Evolutionary conservation across 1,140 invertebrate species (phyloP).

Genomic region (Mercenaria mercenaria): DNA sequence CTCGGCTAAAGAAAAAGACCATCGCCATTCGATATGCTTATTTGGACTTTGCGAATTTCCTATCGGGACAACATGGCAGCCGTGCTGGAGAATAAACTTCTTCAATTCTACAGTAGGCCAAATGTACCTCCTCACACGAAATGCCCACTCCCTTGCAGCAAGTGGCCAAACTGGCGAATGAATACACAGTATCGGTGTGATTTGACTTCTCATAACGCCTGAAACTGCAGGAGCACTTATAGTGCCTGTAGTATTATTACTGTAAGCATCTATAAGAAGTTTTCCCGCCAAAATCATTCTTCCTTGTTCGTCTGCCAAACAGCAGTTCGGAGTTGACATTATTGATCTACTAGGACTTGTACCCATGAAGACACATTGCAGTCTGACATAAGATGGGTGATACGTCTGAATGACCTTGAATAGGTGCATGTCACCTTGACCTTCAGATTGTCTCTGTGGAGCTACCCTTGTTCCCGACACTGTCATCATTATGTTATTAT

Average conservation of each 20-base stretch:
- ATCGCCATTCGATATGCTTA: slow-evolving; percentile 63
- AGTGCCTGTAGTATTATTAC: slow-evolving; percentile 37
- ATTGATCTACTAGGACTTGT: slow-evolving; percentile 51
- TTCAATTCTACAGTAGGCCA: slow-evolving; percentile 61
- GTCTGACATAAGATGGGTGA: slow-evolving; percentile 58
- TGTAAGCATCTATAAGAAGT: slow-evolving; percentile 58
- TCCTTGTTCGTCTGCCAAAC: slow-evolving; percentile 58
- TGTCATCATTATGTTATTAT: slow-evolving; percentile 63
- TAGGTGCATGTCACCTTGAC: slow-evolving; percentile 22
- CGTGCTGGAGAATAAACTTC: slow-evolving; percentile 57
- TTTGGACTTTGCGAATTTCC: slow-evolving; percentile 54
- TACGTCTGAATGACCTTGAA: slow-evolving; percentile 63
- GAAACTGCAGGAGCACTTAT: slow-evolving; percentile 52
- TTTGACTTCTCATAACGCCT: slow-evolving; percentile 39
- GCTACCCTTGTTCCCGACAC: slow-evolving; percentile 57
- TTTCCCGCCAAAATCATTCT: slow-evolving; percentile 63
- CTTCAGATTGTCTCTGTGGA: slow-evolving; percentile 43
- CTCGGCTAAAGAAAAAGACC: slow-evolving; percentile 62
- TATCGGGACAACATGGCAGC: slow-evolving; percentile 57
- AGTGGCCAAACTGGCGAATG: slow-evolving; percentile 64
- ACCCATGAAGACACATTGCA: slow-evolving; percentile 61
- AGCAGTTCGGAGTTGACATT: slow-evolving; percentile 57
- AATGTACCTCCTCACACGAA: slow-evolving; percentile 35
- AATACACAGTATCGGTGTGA: slow-evolving; percentile 52
- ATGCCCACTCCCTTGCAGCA: slow-evolving; percentile 63